Percentiles rank a stretch among this genome's conserved stretches.
These are phyloP conservation scores for Apostichopus japonicus DNA, from an alignment of 35 echinoderm and acorn worm species.

Conservation along the genomic window DNA sequence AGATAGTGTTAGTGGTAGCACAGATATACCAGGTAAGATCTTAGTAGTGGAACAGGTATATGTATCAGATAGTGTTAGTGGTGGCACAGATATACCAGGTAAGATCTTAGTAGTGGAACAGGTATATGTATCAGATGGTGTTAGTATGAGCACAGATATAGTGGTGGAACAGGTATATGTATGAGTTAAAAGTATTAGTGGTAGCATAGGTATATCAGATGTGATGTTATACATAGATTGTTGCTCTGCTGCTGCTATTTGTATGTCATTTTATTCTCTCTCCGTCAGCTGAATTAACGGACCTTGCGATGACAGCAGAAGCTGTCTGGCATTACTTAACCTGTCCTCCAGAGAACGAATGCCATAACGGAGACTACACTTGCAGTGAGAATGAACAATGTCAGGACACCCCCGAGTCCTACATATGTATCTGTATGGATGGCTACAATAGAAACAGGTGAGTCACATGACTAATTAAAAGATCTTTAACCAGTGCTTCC, in stretches of 20 bases:
- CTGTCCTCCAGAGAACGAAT: slow-evolving; percentile 97
- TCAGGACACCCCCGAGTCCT: slow-evolving; percentile 66
- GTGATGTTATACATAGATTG: no score
- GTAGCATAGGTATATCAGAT: no score
- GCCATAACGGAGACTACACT: slow-evolving; percentile 78
- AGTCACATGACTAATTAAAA: background rate
- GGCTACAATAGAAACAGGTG: slow-evolving; percentile 71
- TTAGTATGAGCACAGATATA: no score
- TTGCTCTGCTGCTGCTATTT: no score
- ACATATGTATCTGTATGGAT: slow-evolving; percentile 67
- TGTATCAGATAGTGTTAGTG: no score
- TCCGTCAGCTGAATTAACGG: background rate
- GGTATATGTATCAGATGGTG: no score
- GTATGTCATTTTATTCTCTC: background rate
- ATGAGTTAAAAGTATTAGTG: no score
- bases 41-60: background rate
- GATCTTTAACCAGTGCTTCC: background rate
- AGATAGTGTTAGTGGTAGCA: slow-evolving; percentile 27
- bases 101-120: background rate
- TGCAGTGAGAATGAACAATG: slow-evolving; percentile 77
- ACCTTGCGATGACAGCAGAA: slow-evolving; percentile 7
- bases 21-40: slow-evolving; percentile 8
- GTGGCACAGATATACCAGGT: no score
- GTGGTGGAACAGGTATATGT: no score
- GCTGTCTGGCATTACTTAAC: slow-evolving; percentile 71